Evolutionary conservation across 2,797 vertebrate genomes (phyloP).

Genomic region (Scomberomorus guttatus): DNA sequence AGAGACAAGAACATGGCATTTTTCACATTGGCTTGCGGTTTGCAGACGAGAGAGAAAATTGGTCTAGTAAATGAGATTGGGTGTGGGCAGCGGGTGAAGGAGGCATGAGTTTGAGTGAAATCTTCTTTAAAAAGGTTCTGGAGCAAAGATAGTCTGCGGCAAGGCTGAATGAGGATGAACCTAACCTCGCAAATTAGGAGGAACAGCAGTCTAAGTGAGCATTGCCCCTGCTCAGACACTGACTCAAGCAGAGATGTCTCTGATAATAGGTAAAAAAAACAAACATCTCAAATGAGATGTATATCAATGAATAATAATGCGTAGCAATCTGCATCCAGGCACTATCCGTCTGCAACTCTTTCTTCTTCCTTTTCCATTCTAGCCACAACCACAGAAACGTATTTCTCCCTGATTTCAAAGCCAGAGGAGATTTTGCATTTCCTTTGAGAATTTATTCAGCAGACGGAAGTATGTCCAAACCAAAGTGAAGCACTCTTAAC

Average conservation of each 20-base stretch:
- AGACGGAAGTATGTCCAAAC: conserved; percentile 37
- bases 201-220: conserved; percentile 47
- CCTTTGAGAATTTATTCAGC: conserved; percentile 38
- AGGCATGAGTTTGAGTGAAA: conserved; percentile 57
- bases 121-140: conserved; percentile 48
- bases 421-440: conserved; percentile 13
- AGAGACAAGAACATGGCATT: conserved; percentile 47
- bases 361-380: conserved; percentile 1
- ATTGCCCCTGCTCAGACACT: conserved; percentile 21
- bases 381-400: conserved; percentile 16
- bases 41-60: conserved; percentile 56
- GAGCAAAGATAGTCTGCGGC: conserved; percentile 41
- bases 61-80: conserved; percentile 61
- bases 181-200: conserved; percentile 61
- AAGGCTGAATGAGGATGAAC: conserved; percentile 54
- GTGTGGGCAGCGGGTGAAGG: conserved; percentile 38
- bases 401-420: conserved; percentile 27
- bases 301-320: conserved; percentile 28
- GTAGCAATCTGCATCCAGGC: conserved; percentile 30
- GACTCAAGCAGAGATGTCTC: conserved; percentile 25
- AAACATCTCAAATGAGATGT: conserved; percentile 40
- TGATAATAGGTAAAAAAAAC: conserved; percentile 20
- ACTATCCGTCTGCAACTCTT: conserved; percentile 1
- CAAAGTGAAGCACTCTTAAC: conserved; percentile 28
- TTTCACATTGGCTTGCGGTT: conserved; percentile 47